These are phyloP conservation scores for Macrocentrus cingulum DNA, from an alignment of 1,140 invertebrate species.

Conservation along the genomic window DNA sequence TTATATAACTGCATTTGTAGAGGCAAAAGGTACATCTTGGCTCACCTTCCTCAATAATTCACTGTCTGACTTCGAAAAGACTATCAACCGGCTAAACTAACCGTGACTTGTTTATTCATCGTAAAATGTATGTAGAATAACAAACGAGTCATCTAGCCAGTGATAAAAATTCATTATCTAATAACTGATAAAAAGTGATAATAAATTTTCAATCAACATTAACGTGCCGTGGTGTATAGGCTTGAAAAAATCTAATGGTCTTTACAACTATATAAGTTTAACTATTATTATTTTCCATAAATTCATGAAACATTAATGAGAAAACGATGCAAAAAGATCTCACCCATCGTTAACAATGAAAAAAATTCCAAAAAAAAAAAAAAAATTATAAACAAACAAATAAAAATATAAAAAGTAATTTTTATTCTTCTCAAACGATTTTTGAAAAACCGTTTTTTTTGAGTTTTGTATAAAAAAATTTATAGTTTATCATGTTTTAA, in stretches of 20 bases:
- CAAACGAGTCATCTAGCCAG: too few species aligned
- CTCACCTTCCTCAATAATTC: slow-evolving; percentile 43
- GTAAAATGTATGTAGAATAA: not conserved
- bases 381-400: too few species aligned
- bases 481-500: too few species aligned
- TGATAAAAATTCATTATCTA: too few species aligned
- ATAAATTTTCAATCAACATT: not conserved
- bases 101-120: not conserved
- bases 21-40: slow-evolving; percentile 45
- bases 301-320: slow-evolving; percentile 56
- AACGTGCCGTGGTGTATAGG: not conserved
- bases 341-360: slow-evolving; percentile 10
- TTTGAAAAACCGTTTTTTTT: too few species aligned
- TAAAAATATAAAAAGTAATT: too few species aligned
- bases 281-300: slow-evolving; percentile 44
- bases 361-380: too few species aligned
- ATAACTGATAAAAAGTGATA: not conserved
- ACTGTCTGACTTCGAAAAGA: slow-evolving; percentile 31
- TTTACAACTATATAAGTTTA: slow-evolving; percentile 57
- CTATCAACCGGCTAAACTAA: not conserved
- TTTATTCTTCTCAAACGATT: too few species aligned
- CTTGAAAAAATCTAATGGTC: slow-evolving; percentile 27
- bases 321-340: slow-evolving; percentile 59
- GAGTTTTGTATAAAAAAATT: too few species aligned
- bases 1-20: slow-evolving; percentile 43